Conservation (phyloP, 2,797 vertebrate genomes). For the Cyclopterus lumpus region DNA sequence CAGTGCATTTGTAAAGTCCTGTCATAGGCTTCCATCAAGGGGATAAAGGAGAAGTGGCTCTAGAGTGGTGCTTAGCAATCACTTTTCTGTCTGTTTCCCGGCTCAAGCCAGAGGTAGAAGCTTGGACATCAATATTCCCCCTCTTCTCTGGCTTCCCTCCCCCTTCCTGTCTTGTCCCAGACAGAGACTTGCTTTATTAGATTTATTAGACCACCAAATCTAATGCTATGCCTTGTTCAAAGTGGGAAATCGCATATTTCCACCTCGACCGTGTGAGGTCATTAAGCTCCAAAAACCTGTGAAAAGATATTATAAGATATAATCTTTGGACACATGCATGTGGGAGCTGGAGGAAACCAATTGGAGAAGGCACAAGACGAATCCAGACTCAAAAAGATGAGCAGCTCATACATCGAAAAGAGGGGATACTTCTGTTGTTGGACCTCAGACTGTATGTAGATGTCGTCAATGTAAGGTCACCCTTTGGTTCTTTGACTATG, state of each 20-base stretch:
- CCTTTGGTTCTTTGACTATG: no score
- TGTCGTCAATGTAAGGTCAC: no score
- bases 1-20: conserved; percentile 49
- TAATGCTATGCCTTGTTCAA: conserved; percentile 21
- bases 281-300: not conserved
- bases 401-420: no score
- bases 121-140: conserved; percentile 41
- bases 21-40: conserved; percentile 54
- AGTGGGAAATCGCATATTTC: conserved; percentile 8
- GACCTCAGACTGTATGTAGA: no score
- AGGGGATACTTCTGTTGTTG: no score
- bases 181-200: conserved; percentile 62
- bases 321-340: no score
- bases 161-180: conserved; percentile 35
- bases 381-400: no score
- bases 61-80: conserved; percentile 54
- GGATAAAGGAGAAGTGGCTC: conserved; percentile 54
- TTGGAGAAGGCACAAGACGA: no score
- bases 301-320: not conserved
- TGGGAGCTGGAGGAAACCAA: no score
- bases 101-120: not conserved
- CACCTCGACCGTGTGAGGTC: conserved; percentile 1
- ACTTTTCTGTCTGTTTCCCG: not conserved
- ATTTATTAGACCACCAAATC: conserved; percentile 31
- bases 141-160: not conserved